These are phyloP conservation scores for Drosophila incognita DNA, from an alignment of 2,888 invertebrate species.

Conservation along the genomic window DNA sequence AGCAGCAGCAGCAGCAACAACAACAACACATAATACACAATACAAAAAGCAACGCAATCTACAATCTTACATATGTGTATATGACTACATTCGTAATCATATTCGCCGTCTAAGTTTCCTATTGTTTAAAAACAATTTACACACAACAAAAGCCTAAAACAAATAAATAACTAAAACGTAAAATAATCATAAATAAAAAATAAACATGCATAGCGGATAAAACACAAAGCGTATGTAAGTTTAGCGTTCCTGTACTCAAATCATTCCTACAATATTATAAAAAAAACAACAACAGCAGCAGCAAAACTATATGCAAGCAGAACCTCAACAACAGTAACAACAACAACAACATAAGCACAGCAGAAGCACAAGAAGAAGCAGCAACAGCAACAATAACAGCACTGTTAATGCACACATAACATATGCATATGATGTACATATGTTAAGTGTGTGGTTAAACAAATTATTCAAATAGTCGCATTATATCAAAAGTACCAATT, in stretches of 20 bases:
- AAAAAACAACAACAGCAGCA: constrained; percentile 21
- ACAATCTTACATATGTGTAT: constrained; percentile 39
- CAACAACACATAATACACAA: constrained; percentile 25
- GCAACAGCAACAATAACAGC: constrained; percentile 52
- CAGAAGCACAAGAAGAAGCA: constrained; percentile 20
- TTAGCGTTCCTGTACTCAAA: constrained; percentile 80
- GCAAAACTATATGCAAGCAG: constrained; percentile 43
- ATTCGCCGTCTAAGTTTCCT: constrained; percentile 46
- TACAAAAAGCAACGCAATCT: constrained; percentile 23
- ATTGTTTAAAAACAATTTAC: constrained; percentile 42
- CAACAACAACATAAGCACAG: constrained; percentile 20
- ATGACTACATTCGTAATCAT: constrained; percentile 27
- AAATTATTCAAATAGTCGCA: constrained; percentile 51
- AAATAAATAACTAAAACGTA: constrained; percentile 46
- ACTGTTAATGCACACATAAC: constrained; percentile 57
- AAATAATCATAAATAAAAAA: constrained; percentile 16
- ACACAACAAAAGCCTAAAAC: constrained; percentile 27
- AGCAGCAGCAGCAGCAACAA: constrained; percentile 24
- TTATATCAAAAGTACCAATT: constrained; percentile 37
- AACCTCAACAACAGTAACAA: constrained; percentile 31
- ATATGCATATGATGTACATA: constrained; percentile 42
- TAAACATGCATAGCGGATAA: constrained; percentile 21
- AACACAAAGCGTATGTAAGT: constrained; percentile 49
- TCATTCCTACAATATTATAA: constrained; percentile 70
- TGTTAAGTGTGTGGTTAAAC: constrained; percentile 54